These are phyloP conservation scores for Dryomyza anilis DNA, from an alignment of 2,888 invertebrate species.

Conservation along the genomic window DNA sequence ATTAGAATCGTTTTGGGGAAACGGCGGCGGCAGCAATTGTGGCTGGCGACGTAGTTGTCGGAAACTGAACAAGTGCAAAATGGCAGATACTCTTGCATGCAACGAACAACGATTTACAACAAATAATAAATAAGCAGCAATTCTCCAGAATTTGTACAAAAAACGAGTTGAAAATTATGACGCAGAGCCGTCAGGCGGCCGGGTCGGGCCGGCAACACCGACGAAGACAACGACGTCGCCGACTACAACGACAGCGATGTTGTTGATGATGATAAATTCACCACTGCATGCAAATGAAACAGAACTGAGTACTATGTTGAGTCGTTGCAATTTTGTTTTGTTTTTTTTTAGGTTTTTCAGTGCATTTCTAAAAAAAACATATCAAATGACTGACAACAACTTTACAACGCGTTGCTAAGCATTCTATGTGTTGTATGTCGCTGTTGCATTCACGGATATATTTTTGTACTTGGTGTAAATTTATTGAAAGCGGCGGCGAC, in stretches of 20 bases:
- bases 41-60: conserved; percentile 6
- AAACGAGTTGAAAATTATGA: conserved; percentile 10
- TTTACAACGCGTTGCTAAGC: no score
- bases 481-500: no score
- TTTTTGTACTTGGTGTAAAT: no score
- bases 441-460: no score
- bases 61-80: conserved; percentile 21
- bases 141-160: conserved; percentile 12
- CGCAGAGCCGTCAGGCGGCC: no score
- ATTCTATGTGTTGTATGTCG: no score
- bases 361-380: conserved; percentile 1
- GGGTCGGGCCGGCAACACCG: no score
- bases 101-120: neutral
- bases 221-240: neutral
- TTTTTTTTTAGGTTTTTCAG: neutral
- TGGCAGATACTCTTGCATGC: conserved; percentile 17
- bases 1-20: no score
- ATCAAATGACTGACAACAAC: neutral
- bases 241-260: neutral
- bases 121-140: neutral
- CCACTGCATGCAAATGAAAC: conserved; percentile 12
- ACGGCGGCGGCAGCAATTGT: neutral
- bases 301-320: neutral
- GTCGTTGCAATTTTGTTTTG: neutral
- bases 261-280: conserved; percentile 1